A percentile compares a stretch with the other conserved stretches of the same genome.
These are phyloP conservation scores for Nycteola revayana DNA, from an alignment of 2,888 invertebrate genomes.

Conservation along the genomic window DNA sequence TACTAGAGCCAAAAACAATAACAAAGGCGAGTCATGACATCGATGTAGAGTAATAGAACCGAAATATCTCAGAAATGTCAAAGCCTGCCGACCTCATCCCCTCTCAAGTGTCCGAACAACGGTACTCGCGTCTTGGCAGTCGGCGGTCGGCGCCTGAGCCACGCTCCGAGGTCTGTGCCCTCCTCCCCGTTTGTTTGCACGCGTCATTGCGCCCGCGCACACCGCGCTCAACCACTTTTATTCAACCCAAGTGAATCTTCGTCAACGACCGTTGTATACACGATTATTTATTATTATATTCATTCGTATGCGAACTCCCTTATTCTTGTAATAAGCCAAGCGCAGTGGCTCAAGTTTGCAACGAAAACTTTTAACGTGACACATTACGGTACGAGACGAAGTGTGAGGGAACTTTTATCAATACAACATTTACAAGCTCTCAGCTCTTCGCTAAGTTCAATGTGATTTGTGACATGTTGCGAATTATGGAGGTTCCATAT, in stretches of 20 bases:
- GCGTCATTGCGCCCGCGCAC: constrained; percentile 50
- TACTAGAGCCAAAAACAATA: constrained; percentile 34
- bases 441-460: constrained; percentile 45
- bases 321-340: constrained; percentile 17
- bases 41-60: constrained; percentile 45
- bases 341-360: constrained; percentile 21
- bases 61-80: constrained; percentile 74
- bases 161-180: constrained; percentile 71
- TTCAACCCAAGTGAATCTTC: constrained; percentile 21
- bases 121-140: constrained; percentile 63
- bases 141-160: constrained; percentile 57
- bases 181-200: constrained; percentile 44
- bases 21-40: constrained; percentile 52
- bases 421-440: constrained; percentile 48
- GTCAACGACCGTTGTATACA: constrained; percentile 15
- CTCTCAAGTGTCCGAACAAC: constrained; percentile 60
- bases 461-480: constrained; percentile 68
- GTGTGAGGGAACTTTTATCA: constrained; percentile 47
- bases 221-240: constrained; percentile 16
- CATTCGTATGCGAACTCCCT: constrained; percentile 19
- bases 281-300: no score
- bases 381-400: constrained; percentile 40
- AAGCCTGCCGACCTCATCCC: constrained; percentile 69
- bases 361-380: constrained; percentile 37
- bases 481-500: constrained; percentile 59